Conservation (phyloP, 2,888 invertebrate genomes). For the Perdita meconis region DNA sequence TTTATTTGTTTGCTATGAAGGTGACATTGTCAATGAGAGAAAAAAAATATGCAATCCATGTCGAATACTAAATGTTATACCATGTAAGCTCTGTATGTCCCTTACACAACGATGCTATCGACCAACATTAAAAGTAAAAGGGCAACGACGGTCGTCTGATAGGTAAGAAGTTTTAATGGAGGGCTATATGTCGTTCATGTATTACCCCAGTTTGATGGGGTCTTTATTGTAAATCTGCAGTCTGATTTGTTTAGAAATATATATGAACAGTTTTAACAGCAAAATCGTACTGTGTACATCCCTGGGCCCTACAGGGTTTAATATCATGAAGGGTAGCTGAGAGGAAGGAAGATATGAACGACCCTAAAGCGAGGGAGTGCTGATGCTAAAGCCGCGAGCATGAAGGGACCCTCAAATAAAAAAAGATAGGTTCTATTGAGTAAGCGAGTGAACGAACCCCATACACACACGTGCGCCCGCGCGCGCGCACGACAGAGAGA, state of each 20-base stretch:
- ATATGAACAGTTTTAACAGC: neutral
- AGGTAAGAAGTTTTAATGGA: constrained; percentile 17
- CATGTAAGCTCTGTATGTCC: constrained; percentile 15
- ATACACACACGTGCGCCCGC: too few species aligned
- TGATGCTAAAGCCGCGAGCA: constrained; percentile 68
- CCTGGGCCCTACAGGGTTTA: constrained; percentile 75
- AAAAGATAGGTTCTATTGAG: constrained; percentile 66
- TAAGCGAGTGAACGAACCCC: constrained; percentile 30
- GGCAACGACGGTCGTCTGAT: constrained; percentile 6
- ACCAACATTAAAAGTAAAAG: constrained; percentile 42
- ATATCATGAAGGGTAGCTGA: constrained; percentile 70
- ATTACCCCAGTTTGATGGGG: neutral
- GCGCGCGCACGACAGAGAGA: constrained; percentile 18
- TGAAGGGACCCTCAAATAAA: constrained; percentile 78
- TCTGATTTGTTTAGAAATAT: constrained; percentile 27
- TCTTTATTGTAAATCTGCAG: too few species aligned
- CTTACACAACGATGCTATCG: constrained; percentile 39
- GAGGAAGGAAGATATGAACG: constrained; percentile 73
- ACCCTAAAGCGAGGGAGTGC: constrained; percentile 76
- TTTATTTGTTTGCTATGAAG: neutral
- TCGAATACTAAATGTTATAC: constrained; percentile 35
- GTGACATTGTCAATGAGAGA: neutral
- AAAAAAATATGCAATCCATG: too few species aligned
- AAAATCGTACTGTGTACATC: constrained; percentile 59
- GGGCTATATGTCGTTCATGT: neutral